Evolutionary conservation across 1,140 invertebrate species (phyloP).

Genomic region (Diplogasteroides magnus): DNA sequence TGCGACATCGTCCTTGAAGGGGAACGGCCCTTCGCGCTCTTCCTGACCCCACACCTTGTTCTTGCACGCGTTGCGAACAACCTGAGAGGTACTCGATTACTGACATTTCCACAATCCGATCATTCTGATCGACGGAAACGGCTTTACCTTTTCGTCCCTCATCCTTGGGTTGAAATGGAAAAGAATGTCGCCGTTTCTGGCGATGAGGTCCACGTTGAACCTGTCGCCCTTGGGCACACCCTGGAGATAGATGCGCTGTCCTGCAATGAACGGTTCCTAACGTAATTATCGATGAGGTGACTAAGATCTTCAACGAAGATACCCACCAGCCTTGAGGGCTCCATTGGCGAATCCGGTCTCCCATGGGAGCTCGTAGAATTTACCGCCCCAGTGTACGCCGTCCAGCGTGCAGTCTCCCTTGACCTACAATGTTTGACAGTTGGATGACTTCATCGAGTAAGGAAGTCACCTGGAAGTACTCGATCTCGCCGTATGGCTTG

Average conservation of each 20-base stretch:
- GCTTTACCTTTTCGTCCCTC: constrained; percentile 37
- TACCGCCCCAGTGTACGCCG: constrained; percentile 48
- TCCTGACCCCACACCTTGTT: constrained; percentile 45
- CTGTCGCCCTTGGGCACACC: constrained; percentile 52
- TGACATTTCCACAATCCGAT: too few species aligned
- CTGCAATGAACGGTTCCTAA: constrained; percentile 7
- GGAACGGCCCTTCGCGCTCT: constrained; percentile 49
- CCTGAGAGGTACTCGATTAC: constrained; percentile 16
- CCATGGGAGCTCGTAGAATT: constrained; percentile 38
- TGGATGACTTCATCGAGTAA: constrained; percentile 33
- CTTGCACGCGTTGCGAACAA: constrained; percentile 44
- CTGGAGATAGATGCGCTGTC: constrained; percentile 45
- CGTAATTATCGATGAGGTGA: constrained; percentile 18
- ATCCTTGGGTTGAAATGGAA: constrained; percentile 54
- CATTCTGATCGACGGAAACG: not conserved
- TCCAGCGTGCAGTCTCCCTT: constrained; percentile 39
- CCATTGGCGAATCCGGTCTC: constrained; percentile 39
- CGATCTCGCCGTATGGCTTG: constrained; percentile 22
- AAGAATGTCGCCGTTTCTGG: constrained; percentile 38
- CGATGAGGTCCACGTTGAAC: constrained; percentile 46
- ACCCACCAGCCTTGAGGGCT: constrained; percentile 16
- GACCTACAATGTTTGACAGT: too few species aligned
- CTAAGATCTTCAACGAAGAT: constrained; percentile 13
- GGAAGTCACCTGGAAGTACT: constrained; percentile 22
- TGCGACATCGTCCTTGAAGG: constrained; percentile 49